Percentiles rank a stretch among this genome's conserved stretches.
Conservation (phyloP, 2,888 invertebrate genomes). For the Troides aeacus region DNA sequence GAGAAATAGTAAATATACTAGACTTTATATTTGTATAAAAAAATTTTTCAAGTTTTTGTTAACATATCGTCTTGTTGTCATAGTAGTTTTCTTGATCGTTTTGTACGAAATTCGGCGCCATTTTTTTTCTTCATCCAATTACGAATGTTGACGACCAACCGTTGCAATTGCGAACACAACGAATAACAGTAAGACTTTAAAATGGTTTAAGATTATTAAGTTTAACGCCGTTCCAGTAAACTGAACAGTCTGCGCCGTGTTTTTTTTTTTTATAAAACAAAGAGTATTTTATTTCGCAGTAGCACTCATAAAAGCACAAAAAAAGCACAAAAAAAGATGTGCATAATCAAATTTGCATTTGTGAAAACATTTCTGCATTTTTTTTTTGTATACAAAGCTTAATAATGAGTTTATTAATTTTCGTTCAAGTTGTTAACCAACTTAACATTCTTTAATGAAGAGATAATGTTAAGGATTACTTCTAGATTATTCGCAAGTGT, state of each 20-base stretch:
- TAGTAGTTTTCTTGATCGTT: not conserved
- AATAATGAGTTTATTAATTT: slow-evolving; percentile 24
- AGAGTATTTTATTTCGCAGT: slow-evolving; percentile 28
- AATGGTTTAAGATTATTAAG: slow-evolving; percentile 29
- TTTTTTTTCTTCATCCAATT: slow-evolving; percentile 42
- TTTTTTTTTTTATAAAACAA: slow-evolving; percentile 8
- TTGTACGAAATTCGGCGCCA: slow-evolving; percentile 39
- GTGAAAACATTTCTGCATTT: slow-evolving; percentile 21
- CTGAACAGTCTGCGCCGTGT: slow-evolving; percentile 27
- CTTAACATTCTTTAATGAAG: slow-evolving; percentile 19
- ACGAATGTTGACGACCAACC: slow-evolving; percentile 7
- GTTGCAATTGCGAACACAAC: slow-evolving; percentile 16
- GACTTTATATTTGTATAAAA: not conserved
- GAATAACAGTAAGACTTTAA: slow-evolving; percentile 26
- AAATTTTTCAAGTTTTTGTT: not conserved
- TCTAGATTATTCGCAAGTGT: slow-evolving; percentile 1
- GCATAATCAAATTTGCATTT: slow-evolving; percentile 30
- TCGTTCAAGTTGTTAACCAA: not conserved
- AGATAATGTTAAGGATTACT: slow-evolving; percentile 3
- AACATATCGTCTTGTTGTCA: not conserved
- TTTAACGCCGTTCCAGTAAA: slow-evolving; percentile 30
- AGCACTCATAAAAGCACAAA: slow-evolving; percentile 24
- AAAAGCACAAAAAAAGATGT: slow-evolving; percentile 20
- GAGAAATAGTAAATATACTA: too few species aligned
- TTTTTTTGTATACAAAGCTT: slow-evolving; percentile 19